Evolutionary conservation across 2,113 vertebrate genomes (phyloP).

Genomic region (Platanista minor): DNA sequence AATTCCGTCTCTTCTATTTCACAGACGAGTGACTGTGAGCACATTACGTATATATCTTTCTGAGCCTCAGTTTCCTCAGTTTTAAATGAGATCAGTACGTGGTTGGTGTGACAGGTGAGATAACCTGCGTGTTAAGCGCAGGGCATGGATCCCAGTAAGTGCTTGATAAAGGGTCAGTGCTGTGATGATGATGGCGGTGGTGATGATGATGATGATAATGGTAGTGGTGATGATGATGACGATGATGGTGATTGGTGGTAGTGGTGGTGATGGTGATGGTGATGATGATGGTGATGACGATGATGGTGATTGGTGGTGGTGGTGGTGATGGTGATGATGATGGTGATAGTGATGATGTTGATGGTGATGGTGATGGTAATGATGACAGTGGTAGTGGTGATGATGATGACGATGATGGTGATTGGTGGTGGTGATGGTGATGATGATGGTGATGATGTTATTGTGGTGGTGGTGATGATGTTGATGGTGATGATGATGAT

Average conservation of each 20-base stretch:
- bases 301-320: rapidly evolving
- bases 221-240: too few relatives aligned
- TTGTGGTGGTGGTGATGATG: too few relatives aligned
- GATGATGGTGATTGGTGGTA: rapidly evolving
- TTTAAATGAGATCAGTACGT: neutral
- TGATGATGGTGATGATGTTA: neutral
- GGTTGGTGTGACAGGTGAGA: neutral
- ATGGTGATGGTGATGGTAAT: neutral
- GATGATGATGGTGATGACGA: too few relatives aligned
- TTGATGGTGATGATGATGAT: too few relatives aligned
- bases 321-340: rapidly evolving
- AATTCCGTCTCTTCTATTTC: neutral
- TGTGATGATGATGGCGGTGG: neutral
- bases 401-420: neutral
- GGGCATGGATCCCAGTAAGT: neutral
- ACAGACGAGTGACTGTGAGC: neutral
- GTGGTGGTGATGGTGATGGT: rapidly evolving
- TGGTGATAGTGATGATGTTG: neutral
- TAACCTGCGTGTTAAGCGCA: neutral
- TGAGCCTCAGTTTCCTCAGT: neutral
- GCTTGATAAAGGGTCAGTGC: neutral
- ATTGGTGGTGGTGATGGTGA: neutral
- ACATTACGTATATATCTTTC: neutral
- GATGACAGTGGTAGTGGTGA: rapidly evolving
- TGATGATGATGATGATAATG: rapidly evolving